Base-by-base conservation (phyloP, 1,140 invertebrate species). In the Aphaenogaster floridana region DNA sequence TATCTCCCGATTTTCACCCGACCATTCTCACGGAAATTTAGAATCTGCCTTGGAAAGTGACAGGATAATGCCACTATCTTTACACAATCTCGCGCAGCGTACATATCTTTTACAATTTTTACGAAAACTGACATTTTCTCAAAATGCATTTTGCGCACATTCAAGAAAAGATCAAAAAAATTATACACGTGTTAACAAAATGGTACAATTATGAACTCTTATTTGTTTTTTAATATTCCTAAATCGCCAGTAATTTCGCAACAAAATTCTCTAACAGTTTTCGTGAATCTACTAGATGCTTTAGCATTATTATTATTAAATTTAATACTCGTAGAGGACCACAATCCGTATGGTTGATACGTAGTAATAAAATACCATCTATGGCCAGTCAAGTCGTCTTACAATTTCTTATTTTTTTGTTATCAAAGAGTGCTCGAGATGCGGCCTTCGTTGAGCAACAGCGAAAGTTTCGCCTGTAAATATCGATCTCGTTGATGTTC, bases 1-100 rank as follows among this genome's bases (percentile, higher is more conserved):
- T 78, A 66, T 76, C 64, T 76, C n/a, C 59, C 42, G 42, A 80
- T 90, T 87, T 78, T 87, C 74, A 28, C 84, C 68, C 66, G 66
- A 45, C 45, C 45, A 39, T 87, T 78, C 50, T 17, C 78, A 84
- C 71, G 17, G 50, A 52, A 57, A 72, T 59, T 74, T 61, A 74
- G 13, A 80, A 34, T 48, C 17, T n/a, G 42, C 34, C 64, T 48
- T 72, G 52, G 52, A 83, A 83, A 83, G 80, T 74, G 68, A 83
- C 68, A 74, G 39, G 42, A 74, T 42, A 54, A 71, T 54, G 45
- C 21, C 13, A 68, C 17, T 52, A 39, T 80, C 64, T 42, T 54
- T 76, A 2, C 7, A 28, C 0, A 45, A 39, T 45, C 21, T 34
- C 1, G 21, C 2, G 17, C 42, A n/a, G 15, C 13, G 11, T 13